These are phyloP conservation scores for Terrapene triunguis DNA, from an alignment of 2,113 vertebrate species.

Conservation along the genomic window DNA sequence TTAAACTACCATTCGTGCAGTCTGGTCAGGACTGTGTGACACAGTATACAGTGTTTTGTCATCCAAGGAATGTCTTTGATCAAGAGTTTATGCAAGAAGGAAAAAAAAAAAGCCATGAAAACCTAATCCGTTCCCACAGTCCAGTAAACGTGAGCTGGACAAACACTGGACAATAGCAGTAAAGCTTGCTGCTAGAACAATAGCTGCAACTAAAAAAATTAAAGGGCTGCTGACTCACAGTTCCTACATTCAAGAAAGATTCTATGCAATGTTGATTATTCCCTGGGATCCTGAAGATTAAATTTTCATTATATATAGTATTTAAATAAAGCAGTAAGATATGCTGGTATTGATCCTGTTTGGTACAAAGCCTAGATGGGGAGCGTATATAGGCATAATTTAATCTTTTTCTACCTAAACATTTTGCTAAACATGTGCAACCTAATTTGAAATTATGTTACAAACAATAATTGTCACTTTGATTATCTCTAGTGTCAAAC, in stretches of 20 bases:
- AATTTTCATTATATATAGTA: conserved; percentile 9
- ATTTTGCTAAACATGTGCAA: background rate
- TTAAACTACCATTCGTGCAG: conserved; percentile 75
- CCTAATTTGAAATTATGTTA: background rate
- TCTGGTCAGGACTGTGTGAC: conserved; percentile 80
- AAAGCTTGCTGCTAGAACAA: conserved; percentile 76
- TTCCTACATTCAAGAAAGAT: conserved; percentile 68
- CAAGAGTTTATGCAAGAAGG: conserved; percentile 84
- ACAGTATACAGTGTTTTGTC: conserved; percentile 88
- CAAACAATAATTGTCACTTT: background rate
- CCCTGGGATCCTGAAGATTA: conserved; percentile 41
- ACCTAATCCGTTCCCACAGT: conserved; percentile 93
- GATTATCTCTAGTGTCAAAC: background rate
- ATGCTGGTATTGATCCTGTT: background rate
- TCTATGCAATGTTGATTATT: conserved; percentile 26
- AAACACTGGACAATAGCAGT: conserved; percentile 85
- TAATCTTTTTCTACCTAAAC: background rate
- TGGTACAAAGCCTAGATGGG: background rate
- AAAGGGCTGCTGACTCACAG: conserved; percentile 79
- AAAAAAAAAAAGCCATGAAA: conserved; percentile 82
- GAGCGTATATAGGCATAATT: background rate
- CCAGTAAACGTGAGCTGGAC: conserved; percentile 85
- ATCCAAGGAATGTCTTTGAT: conserved; percentile 93
- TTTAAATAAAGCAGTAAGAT: background rate
- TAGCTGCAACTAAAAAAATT: conserved; percentile 80